Conservation (phyloP, 2,797 vertebrate genomes). For the Leptoclinus maculatus region DNA sequence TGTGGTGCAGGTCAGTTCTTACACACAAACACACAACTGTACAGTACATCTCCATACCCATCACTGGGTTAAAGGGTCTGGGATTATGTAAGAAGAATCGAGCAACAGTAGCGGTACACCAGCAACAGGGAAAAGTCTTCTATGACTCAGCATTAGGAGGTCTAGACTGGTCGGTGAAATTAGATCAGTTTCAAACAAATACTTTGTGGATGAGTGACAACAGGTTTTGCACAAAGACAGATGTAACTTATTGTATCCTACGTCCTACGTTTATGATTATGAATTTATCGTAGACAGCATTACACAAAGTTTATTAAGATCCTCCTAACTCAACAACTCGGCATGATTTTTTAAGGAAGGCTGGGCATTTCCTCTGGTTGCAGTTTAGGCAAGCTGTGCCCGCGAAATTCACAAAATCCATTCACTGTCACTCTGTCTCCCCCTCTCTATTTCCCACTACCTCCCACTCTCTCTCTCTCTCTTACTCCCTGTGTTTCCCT, state of each 20-base stretch:
- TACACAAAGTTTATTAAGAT: too few relatives aligned
- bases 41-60: background rate
- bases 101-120: background rate
- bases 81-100: background rate
- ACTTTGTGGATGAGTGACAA: background rate
- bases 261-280: too few relatives aligned
- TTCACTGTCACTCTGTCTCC: background rate
- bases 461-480: too few relatives aligned
- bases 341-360: too few relatives aligned
- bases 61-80: background rate
- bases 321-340: too few relatives aligned
- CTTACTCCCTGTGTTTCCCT: background rate
- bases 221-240: too few relatives aligned
- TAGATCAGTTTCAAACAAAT: background rate
- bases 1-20: slow-evolving; percentile 88
- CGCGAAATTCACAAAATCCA: too few relatives aligned
- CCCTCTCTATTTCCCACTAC: too few relatives aligned
- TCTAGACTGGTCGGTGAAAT: background rate
- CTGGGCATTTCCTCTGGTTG: too few relatives aligned
- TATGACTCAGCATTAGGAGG: background rate
- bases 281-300: too few relatives aligned
- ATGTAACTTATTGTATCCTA: too few relatives aligned
- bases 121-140: background rate
- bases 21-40: background rate
- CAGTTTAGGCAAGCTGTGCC: background rate